phyloP scores from a whole-genome alignment of 2,113 vertebrate species.

The Ochotona curzoniae region DNA sequence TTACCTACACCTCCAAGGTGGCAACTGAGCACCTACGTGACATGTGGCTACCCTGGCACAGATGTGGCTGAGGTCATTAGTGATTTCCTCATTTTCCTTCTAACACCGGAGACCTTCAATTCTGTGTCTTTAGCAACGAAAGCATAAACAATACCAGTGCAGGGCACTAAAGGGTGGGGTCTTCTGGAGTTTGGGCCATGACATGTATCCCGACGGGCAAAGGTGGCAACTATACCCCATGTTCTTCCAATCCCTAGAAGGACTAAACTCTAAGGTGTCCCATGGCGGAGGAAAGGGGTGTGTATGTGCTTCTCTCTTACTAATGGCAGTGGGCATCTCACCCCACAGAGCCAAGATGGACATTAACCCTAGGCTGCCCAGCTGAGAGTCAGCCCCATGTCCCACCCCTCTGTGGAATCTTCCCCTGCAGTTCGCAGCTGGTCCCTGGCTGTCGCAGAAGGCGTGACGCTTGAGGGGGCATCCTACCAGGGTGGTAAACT shows the following conservation, averaged over 20 bases:
- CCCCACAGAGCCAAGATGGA: rapidly evolving
- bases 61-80: neutral
- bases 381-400: neutral
- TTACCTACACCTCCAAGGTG: neutral
- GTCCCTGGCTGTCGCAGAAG: neutral
- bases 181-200: neutral
- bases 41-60: neutral
- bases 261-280: neutral
- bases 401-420: neutral
- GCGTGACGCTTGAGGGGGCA: neutral
- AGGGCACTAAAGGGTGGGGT: neutral
- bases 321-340: rapidly evolving
- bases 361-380: neutral
- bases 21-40: neutral
- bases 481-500: constrained; percentile 93
- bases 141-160: neutral
- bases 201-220: neutral
- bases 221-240: neutral
- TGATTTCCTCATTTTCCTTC: neutral
- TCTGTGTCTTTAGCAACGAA: neutral
- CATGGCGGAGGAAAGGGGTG: too few species aligned
- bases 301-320: neutral
- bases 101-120: neutral
- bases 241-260: neutral
- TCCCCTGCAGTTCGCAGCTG: neutral